Conservation (phyloP, 2,888 invertebrate genomes). For the Elaeidobius kamerunicus region DNA sequence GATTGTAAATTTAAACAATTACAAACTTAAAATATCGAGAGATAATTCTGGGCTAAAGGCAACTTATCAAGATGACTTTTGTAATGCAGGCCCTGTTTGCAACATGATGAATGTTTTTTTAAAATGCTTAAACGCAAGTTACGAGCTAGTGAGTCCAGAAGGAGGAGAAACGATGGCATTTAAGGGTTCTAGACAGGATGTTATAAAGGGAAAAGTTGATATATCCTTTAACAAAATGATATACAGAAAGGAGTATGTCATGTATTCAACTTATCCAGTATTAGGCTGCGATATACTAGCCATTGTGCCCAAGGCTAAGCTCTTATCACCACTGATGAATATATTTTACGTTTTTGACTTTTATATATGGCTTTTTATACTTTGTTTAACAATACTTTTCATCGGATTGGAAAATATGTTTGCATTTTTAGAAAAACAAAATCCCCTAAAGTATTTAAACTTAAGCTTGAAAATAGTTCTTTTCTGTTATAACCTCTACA, state of each 20-base stretch:
- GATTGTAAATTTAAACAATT: slow-evolving; percentile 12
- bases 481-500: slow-evolving; percentile 2
- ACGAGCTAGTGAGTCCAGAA: no score
- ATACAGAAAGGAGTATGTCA: neutral
- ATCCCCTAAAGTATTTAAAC: no score
- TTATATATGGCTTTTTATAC: slow-evolving; percentile 15
- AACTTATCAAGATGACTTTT: slow-evolving; percentile 1
- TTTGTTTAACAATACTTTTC: slow-evolving; percentile 3
- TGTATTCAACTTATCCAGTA: slow-evolving; percentile 8
- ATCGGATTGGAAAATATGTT: neutral
- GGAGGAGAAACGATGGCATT: neutral
- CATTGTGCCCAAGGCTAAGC: slow-evolving; percentile 13
- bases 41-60: neutral
- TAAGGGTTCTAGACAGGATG: neutral
- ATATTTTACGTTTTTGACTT: slow-evolving; percentile 12
- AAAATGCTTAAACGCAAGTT: slow-evolving; percentile 14
- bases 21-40: slow-evolving; percentile 10
- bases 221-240: slow-evolving; percentile 11
- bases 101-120: slow-evolving; percentile 11
- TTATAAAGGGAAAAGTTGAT: slow-evolving; percentile 11
- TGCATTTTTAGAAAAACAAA: no score
- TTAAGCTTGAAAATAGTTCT: neutral
- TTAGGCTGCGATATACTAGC: neutral
- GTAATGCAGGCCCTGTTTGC: slow-evolving; percentile 5
- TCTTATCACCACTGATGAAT: slow-evolving; percentile 4